A percentile compares a stretch with the other conserved stretches of the same genome.
These are phyloP conservation scores for Papilio machaon DNA, from an alignment of 1,140 invertebrate genomes.

Conservation along the genomic window DNA sequence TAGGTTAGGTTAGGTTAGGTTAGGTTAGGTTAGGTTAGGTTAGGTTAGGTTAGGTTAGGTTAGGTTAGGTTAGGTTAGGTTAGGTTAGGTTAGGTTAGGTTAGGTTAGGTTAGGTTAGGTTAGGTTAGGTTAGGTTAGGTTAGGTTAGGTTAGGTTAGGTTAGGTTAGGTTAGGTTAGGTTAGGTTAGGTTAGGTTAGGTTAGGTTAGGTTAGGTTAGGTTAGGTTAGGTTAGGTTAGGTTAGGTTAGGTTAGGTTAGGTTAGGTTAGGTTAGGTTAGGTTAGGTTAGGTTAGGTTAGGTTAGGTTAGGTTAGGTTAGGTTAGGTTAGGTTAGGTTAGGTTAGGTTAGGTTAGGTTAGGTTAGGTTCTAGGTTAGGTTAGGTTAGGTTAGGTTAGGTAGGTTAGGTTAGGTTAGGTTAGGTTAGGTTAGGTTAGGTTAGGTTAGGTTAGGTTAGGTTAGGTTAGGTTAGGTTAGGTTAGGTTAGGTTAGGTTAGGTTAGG, in stretches of 20 bases:
- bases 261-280: conserved; percentile 53
- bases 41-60: too few species aligned
- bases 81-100: too few species aligned
- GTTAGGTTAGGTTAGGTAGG: conserved; percentile 39
- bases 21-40: too few species aligned
- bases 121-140: too few species aligned
- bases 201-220: conserved; percentile 47
- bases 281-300: too few species aligned
- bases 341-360: conserved; percentile 48
- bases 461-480: conserved; percentile 54
- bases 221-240: conserved; percentile 50
- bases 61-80: too few species aligned
- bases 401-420: too few species aligned
- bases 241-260: conserved; percentile 47
- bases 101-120: too few species aligned
- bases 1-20: too few species aligned
- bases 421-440: conserved; percentile 52
- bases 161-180: too few species aligned
- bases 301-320: conserved; percentile 50
- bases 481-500: conserved; percentile 39
- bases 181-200: conserved; percentile 44
- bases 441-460: conserved; percentile 53
- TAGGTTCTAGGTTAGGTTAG: conserved; percentile 50
- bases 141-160: too few species aligned
- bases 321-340: conserved; percentile 48